Evolutionary conservation across 2,113 vertebrate genomes (phyloP).

Genomic region (Dinomys branickii): DNA sequence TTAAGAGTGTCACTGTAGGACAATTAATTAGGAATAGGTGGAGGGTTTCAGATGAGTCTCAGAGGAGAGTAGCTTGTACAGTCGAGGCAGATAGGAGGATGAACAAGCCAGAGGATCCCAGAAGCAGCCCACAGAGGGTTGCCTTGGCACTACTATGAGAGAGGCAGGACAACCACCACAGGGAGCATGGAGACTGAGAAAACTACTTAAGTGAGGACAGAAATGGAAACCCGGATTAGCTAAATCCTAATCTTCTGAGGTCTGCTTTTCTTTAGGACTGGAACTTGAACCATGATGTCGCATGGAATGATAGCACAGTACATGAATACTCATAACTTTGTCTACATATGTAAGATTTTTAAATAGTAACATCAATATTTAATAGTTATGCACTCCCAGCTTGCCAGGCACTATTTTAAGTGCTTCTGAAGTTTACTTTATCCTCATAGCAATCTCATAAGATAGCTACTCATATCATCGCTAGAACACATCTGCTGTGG

Average conservation of each 20-base stretch:
- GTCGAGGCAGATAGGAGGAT: neutral
- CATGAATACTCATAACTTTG: neutral
- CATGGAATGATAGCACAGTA: neutral
- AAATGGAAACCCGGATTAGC: neutral
- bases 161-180: neutral
- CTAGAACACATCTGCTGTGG: neutral
- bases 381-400: neutral
- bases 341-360: neutral
- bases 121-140: neutral
- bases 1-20: neutral
- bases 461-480: neutral
- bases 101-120: neutral
- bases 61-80: neutral
- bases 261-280: neutral
- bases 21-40: neutral
- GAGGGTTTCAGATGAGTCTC: neutral
- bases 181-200: neutral
- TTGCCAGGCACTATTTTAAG: neutral
- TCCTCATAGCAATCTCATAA: neutral
- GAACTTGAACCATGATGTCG: neutral
- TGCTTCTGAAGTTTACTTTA: neutral
- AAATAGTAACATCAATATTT: neutral
- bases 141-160: neutral
- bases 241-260: neutral
- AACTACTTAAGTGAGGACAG: neutral